Conservation (phyloP, 2,797 vertebrate species). For the Gymnocypris eckloni region DNA sequence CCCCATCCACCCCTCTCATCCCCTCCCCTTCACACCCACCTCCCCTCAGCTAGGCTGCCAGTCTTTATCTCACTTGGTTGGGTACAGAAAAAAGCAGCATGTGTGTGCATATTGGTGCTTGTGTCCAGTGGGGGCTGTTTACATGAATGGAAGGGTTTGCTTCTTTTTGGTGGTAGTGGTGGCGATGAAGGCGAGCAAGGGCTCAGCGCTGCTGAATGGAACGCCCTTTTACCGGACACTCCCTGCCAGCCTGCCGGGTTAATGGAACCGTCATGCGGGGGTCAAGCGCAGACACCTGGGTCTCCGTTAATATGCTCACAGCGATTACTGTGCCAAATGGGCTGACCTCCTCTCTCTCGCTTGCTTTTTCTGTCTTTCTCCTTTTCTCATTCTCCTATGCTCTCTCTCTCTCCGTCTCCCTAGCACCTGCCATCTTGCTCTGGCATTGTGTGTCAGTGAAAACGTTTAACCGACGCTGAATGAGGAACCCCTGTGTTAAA, state of each 20-base stretch:
- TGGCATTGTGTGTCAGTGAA: slow-evolving; percentile 89
- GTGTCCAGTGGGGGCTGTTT: slow-evolving; percentile 59
- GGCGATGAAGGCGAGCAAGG: slow-evolving; percentile 70
- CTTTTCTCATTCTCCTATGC: slow-evolving; percentile 49
- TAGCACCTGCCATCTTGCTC: slow-evolving; percentile 79
- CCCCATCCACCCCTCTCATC: slow-evolving; percentile 42
- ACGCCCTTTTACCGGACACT: slow-evolving; percentile 76
- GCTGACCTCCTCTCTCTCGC: slow-evolving; percentile 92
- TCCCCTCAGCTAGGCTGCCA: slow-evolving; percentile 76
- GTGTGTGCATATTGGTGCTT: slow-evolving; percentile 60
- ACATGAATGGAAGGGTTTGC: slow-evolving; percentile 57
- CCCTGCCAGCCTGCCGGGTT: slow-evolving; percentile 84
- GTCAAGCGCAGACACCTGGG: slow-evolving; percentile 96
- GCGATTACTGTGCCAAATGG: slow-evolving; percentile 96
- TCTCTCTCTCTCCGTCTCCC: slow-evolving; percentile 63
- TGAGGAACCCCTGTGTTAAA: slow-evolving; percentile 74
- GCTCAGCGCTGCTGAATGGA: slow-evolving; percentile 38
- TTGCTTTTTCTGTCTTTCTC: slow-evolving; percentile 62
- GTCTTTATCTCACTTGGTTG: slow-evolving; percentile 85
- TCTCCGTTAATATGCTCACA: slow-evolving; percentile 92
- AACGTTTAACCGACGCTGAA: slow-evolving; percentile 97
- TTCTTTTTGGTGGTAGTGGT: slow-evolving; percentile 66
- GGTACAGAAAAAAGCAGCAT: slow-evolving; percentile 77
- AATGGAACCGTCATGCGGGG: slow-evolving; percentile 90
- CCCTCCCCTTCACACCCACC: slow-evolving; percentile 58